phyloP scores from a whole-genome alignment of 2,797 vertebrate species.

The Rhynchotus rufescens region DNA sequence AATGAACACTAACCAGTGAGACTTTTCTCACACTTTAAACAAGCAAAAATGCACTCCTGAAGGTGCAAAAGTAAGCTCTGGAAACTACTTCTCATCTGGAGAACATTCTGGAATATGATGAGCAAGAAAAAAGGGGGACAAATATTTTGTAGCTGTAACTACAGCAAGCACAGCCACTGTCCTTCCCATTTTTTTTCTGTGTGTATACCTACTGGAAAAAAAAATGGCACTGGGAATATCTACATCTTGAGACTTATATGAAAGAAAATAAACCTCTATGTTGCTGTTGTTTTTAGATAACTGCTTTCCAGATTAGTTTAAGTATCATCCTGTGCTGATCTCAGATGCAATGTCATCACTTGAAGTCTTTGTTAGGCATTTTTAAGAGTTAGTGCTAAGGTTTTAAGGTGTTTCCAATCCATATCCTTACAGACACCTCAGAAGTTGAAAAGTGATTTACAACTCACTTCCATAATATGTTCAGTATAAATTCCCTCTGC shows the following conservation, averaged over 20 bases:
- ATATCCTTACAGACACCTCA: conserved; percentile 24
- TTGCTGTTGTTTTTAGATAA: neutral
- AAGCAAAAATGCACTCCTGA: neutral
- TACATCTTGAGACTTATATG: neutral
- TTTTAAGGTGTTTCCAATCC: conserved; percentile 19
- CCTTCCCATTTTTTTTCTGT: neutral
- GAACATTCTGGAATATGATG: neutral
- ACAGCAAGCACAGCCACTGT: neutral
- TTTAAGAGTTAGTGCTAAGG: neutral
- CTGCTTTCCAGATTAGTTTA: neutral
- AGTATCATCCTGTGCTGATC: neutral
- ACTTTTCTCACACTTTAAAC: neutral
- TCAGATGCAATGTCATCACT: conserved; percentile 20
- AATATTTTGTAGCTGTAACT: conserved; percentile 46
- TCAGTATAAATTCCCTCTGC: neutral
- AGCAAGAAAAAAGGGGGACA: neutral
- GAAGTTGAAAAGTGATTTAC: conserved; percentile 27
- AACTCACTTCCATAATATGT: conserved; percentile 21
- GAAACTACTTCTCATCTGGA: conserved; percentile 1
- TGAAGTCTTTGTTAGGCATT: conserved; percentile 6
- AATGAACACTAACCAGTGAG: neutral
- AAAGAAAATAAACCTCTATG: conserved; percentile 20
- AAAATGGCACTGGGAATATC: neutral
- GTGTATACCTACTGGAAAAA: neutral
- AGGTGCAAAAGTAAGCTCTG: neutral